Percentiles rank a stretch among this genome's conserved stretches.
Evolutionary conservation across 2,797 vertebrate genomes (phyloP).

Genomic region (Cryptoblepharus egeriae): DNA sequence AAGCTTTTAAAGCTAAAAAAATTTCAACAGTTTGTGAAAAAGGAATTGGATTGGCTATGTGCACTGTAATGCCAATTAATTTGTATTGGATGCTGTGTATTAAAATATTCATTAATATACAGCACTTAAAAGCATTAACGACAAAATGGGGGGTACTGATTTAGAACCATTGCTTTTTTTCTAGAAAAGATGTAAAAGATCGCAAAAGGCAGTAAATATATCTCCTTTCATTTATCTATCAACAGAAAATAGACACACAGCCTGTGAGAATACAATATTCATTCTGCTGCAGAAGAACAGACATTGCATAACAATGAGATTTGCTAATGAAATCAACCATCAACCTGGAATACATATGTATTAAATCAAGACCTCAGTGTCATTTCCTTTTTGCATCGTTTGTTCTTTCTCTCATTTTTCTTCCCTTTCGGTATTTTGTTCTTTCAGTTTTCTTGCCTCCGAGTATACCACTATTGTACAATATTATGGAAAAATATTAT

Average conservation of each 20-base stretch:
- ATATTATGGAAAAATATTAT: conserved; percentile 56
- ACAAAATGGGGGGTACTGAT: conserved; percentile 26
- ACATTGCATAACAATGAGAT: conserved; percentile 99
- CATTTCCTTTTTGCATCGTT: conserved; percentile 92
- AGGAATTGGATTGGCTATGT: conserved; percentile 26
- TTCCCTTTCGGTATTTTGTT: conserved; percentile 73
- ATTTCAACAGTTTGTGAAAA: conserved; percentile 1
- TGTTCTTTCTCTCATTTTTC: conserved; percentile 80
- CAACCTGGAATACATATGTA: conserved; percentile 99
- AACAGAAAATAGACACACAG: conserved; percentile 71
- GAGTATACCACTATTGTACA: conserved; percentile 66
- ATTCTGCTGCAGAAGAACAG: conserved; percentile 99
- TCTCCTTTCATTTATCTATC: conserved; percentile 66
- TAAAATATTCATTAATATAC: conserved; percentile 39
- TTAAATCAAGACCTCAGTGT: conserved; percentile 90
- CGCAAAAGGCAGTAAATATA: conserved; percentile 60
- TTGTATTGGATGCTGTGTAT: conserved; percentile 21
- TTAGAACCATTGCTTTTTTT: conserved; percentile 37
- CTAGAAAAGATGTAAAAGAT: conserved; percentile 53
- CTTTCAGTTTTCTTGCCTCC: conserved; percentile 69
- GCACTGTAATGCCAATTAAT: neutral
- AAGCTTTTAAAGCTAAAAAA: conserved; percentile 9
- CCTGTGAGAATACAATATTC: conserved; percentile 92
- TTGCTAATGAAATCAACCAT: conserved; percentile 99
- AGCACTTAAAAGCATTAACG: conserved; percentile 49